These are phyloP conservation scores for Apis florea DNA, from an alignment of 1,140 invertebrate genomes.

Conservation along the genomic window DNA sequence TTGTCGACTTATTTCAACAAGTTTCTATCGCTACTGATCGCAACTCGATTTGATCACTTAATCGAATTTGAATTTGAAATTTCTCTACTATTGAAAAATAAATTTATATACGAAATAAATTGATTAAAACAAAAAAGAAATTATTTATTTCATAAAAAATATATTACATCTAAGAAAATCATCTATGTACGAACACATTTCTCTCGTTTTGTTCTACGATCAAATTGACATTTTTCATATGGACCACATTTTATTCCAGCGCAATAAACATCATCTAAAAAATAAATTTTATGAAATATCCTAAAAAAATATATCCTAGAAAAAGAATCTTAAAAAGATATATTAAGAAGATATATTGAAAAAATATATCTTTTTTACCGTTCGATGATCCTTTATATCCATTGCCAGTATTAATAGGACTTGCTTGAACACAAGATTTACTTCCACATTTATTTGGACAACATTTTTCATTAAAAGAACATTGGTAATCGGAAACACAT, in stretches of 20 bases:
- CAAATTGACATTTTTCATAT: conserved; percentile 85
- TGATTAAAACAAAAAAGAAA: background rate
- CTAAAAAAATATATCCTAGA: background rate
- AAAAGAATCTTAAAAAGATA: too few species aligned
- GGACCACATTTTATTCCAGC: conserved; percentile 85
- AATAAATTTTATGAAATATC: conserved; percentile 55
- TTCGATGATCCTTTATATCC: conserved; percentile 68
- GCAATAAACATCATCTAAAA: conserved; percentile 83
- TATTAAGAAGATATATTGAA: background rate
- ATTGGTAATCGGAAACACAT: conserved; percentile 84
- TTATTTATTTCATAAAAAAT: background rate
- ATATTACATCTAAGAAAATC: background rate
- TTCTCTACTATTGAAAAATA: too few species aligned
- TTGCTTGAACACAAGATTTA: conserved; percentile 83
- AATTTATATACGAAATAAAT: too few species aligned
- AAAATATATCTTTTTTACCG: conserved; percentile 44
- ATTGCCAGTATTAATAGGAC: conserved; percentile 74
- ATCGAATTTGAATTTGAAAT: background rate
- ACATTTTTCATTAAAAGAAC: conserved; percentile 83
- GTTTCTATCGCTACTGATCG: background rate
- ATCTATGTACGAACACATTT: conserved; percentile 82
- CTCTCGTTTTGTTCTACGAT: conserved; percentile 83
- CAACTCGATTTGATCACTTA: background rate
- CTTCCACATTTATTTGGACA: conserved; percentile 86
- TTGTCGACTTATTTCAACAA: conserved; percentile 25